These are phyloP conservation scores for Noctua pronuba DNA, from an alignment of 2,888 invertebrate species.

Conservation along the genomic window DNA sequence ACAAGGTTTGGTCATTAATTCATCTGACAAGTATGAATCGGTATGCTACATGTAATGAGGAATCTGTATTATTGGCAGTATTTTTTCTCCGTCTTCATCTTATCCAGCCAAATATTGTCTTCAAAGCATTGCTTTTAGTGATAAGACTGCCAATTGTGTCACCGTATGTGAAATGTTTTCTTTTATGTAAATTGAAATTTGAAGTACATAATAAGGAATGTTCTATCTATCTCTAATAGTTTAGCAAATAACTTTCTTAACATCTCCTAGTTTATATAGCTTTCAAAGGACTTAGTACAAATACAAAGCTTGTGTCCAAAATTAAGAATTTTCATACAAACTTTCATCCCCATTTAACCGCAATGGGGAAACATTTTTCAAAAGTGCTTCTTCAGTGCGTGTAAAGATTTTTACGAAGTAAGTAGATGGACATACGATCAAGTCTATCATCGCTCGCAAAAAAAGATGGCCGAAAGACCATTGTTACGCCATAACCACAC, in stretches of 20 bases:
- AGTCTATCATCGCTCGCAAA: background rate
- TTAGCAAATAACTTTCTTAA: background rate
- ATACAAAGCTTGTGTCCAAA: background rate
- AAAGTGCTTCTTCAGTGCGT: background rate
- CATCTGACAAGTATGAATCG: background rate
- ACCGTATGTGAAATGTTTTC: too few relatives aligned
- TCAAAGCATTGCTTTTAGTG: too few relatives aligned
- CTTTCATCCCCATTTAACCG: background rate
- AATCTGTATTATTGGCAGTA: background rate
- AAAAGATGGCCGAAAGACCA: constrained; percentile 29
- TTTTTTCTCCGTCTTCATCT: too few relatives aligned
- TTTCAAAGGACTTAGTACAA: background rate
- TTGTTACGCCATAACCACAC: constrained; percentile 47
- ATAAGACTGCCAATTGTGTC: too few relatives aligned
- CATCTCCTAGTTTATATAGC: too few relatives aligned
- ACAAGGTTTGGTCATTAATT: background rate
- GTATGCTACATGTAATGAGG: background rate
- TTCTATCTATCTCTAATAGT: background rate
- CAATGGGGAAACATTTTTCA: background rate
- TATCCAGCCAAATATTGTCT: too few relatives aligned
- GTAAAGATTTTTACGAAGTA: background rate
- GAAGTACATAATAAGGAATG: too few relatives aligned
- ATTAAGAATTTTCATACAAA: background rate
- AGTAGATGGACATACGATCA: background rate
- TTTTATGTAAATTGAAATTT: too few relatives aligned